Base-by-base conservation (phyloP, 2,113 vertebrate species). In the Narcine bancroftii region DNA sequence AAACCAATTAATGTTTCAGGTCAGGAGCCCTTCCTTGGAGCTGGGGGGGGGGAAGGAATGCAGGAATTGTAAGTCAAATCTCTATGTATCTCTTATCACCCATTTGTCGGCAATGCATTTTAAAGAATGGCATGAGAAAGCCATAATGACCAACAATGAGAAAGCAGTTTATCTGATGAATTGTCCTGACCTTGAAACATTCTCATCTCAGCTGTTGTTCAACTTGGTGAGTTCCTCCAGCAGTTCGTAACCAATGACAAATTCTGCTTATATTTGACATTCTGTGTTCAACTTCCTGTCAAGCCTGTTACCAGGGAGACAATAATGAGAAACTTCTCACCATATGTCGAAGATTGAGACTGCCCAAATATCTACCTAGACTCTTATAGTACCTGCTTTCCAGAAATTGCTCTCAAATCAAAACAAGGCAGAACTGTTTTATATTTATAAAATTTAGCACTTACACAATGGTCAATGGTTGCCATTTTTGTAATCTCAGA, bases 241-340 rank as follows among this genome's bases (percentile, higher is more conserved):
- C 76, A 50, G 76, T 29, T 53, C 33, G 60, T 36, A 56, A 83
- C 33, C 50, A 85, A 85, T 85, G 56, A 36, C 15, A 85, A 85
- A 60, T 53, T 85, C 81, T 85, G 81, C 24, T 85, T 75, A n/a
- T 60, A 56, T n/a, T 0, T 81, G 77, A 47, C 42, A 79, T 79
- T 77, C 45, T 77, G 17, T 77, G 17, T 81, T 47, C 21, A 17
- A 36, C 53, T 85, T 85, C 81, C 53, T 85, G 13, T 19, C 81
- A 56, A 85, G 50, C 29, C 13, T 13, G 33, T 36, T 60, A 36
- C 81, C 47, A 85, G 13, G 79, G 81, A 85, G 50, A 85, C 36
- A 85, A 85, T 85, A 85, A 85, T 60, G 33, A 85, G 29, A 53
- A 60, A 85, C 50, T 85, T 85, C 50, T 33, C 45, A 77, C 45